These are phyloP conservation scores for Cervus canadensis DNA, from an alignment of 2,113 vertebrate species.

Conservation along the genomic window DNA sequence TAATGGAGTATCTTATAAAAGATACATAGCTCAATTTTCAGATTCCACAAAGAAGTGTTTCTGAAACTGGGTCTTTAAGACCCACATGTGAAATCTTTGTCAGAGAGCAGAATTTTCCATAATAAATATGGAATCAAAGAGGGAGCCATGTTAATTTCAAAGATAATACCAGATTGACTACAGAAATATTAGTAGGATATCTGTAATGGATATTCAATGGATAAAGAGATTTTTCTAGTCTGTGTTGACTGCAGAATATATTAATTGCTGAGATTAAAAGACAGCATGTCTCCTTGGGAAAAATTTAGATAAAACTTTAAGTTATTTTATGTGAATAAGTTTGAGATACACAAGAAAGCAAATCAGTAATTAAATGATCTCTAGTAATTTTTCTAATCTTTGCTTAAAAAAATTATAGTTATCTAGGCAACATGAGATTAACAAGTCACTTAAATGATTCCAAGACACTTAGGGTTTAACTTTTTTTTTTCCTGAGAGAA, in stretches of 20 bases:
- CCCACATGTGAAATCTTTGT: background rate
- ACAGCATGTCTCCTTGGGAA: background rate
- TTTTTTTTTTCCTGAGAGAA: background rate
- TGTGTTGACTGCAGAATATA: background rate
- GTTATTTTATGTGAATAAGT: background rate
- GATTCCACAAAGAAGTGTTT: background rate
- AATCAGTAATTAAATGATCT: background rate
- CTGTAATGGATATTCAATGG: background rate
- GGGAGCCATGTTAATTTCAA: background rate
- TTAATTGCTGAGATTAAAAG: conserved; percentile 4
- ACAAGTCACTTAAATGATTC: background rate
- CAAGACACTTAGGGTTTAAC: background rate
- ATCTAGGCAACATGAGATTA: background rate
- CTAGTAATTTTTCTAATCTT: background rate
- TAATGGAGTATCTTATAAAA: conserved; percentile 3
- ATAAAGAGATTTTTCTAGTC: background rate
- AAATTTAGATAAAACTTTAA: background rate
- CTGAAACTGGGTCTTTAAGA: background rate
- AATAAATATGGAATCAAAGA: background rate
- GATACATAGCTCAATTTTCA: background rate
- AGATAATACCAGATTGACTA: background rate
- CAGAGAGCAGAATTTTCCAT: background rate
- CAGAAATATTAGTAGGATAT: background rate
- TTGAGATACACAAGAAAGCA: background rate
- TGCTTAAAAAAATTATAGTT: background rate